Conservation (phyloP, 2,113 vertebrate genomes). For the Datnioides undecimradiatus region DNA sequence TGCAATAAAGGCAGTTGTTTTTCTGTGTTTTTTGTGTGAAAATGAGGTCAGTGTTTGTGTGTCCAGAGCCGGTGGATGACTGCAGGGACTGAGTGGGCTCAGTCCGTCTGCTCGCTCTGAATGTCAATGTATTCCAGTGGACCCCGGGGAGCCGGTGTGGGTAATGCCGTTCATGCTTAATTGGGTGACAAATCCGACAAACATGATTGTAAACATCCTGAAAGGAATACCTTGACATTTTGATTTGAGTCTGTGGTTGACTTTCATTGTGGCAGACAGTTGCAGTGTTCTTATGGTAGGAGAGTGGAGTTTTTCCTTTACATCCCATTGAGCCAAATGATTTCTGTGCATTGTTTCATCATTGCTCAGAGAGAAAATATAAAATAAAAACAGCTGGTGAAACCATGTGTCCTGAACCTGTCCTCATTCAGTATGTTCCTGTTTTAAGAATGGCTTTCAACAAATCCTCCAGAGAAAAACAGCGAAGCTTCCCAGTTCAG, state of each 20-base stretch:
- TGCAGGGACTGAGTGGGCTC: conserved; percentile 53
- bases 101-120: conserved; percentile 63
- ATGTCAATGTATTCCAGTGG: conserved; percentile 71
- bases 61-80: conserved; percentile 46
- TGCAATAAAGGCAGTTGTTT: conserved; percentile 1
- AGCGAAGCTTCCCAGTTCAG: background rate
- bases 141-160: conserved; percentile 42
- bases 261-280: conserved; percentile 35
- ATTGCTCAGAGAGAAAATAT: background rate
- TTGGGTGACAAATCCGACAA: conserved; percentile 73
- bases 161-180: conserved; percentile 66
- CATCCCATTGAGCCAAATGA: conserved; percentile 21
- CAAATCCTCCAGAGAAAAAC: background rate
- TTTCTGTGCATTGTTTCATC: conserved; percentile 27
- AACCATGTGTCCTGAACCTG: background rate
- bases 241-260: conserved; percentile 45
- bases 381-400: conserved; percentile 5
- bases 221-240: conserved; percentile 74
- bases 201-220: conserved; percentile 77
- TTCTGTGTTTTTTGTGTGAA: background rate
- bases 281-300: background rate
- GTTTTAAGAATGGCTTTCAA: background rate
- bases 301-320: conserved; percentile 8
- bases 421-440: background rate
- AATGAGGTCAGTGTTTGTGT: conserved; percentile 32